Conservation (phyloP, 2,797 vertebrate species). For the Parambassis ranga region DNA sequence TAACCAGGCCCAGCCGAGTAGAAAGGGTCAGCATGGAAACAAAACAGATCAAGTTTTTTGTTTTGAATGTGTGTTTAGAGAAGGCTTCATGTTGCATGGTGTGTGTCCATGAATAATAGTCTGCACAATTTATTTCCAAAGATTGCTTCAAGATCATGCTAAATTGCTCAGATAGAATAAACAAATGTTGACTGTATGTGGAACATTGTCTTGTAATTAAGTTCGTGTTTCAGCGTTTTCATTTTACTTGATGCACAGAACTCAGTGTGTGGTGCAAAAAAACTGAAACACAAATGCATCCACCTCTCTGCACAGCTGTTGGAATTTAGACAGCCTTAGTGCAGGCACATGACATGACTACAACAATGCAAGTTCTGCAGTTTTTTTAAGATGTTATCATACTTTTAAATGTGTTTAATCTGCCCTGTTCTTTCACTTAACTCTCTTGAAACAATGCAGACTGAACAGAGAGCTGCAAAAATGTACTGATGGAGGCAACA, state of each 20-base stretch:
- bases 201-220: constrained; percentile 51
- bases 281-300: neutral
- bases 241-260: constrained; percentile 11
- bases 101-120: constrained; percentile 32
- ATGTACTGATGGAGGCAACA: no score
- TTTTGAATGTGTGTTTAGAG: constrained; percentile 46
- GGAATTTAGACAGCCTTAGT: neutral
- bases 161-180: constrained; percentile 81
- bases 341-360: neutral
- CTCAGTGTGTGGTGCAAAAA: constrained; percentile 19
- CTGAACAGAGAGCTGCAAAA: no score
- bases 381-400: neutral
- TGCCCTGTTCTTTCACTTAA: neutral
- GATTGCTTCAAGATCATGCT: constrained; percentile 33
- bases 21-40: constrained; percentile 50
- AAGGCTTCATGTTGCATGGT: constrained; percentile 32
- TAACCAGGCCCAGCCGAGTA: constrained; percentile 45
- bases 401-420: neutral
- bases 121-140: constrained; percentile 26
- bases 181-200: constrained; percentile 81
- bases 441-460: no score
- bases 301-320: neutral
- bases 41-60: constrained; percentile 55
- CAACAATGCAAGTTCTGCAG: neutral
- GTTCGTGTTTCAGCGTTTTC: constrained; percentile 26